phyloP scores from a whole-genome alignment of 2,797 vertebrate species.

The Dallia pectoralis region DNA sequence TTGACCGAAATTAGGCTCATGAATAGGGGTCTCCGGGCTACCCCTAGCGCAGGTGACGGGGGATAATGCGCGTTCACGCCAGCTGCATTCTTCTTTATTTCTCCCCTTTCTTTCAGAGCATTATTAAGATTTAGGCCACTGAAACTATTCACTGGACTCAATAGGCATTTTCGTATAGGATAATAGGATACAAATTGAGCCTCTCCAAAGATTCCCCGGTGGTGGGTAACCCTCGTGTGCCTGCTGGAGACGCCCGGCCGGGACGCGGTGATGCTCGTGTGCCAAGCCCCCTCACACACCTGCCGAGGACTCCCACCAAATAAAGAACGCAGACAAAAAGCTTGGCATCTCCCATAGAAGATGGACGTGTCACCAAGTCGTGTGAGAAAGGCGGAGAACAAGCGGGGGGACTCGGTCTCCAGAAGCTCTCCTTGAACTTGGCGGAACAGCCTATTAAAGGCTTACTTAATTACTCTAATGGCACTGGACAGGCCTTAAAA shows the following conservation, averaged over 20 bases:
- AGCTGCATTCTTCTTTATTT: slow-evolving; percentile 99
- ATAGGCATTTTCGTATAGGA: slow-evolving; percentile 99
- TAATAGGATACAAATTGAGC: slow-evolving; percentile 99
- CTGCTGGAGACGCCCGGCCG: slow-evolving; percentile 79
- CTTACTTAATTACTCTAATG: slow-evolving; percentile 99
- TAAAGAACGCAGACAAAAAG: slow-evolving; percentile 93
- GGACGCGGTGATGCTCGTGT: slow-evolving; percentile 84
- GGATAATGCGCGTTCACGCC: slow-evolving; percentile 94
- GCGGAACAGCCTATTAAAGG: slow-evolving; percentile 99
- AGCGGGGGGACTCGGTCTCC: slow-evolving; percentile 90
- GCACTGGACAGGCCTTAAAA: slow-evolving; percentile 98
- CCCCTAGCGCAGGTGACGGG: slow-evolving; percentile 95
- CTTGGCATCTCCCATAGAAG: slow-evolving; percentile 91
- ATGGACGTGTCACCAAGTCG: slow-evolving; percentile 97
- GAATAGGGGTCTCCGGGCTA: slow-evolving; percentile 97
- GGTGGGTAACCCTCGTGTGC: slow-evolving; percentile 94
- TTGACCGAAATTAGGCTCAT: slow-evolving; percentile 99
- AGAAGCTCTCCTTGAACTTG: slow-evolving; percentile 96
- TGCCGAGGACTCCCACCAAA: slow-evolving; percentile 85
- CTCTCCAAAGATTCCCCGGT: slow-evolving; percentile 90
- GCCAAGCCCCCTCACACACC: slow-evolving; percentile 94
- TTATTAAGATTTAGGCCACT: slow-evolving; percentile 99
- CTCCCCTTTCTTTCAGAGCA: slow-evolving; percentile 86
- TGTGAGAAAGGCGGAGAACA: slow-evolving; percentile 97
- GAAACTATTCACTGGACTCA: slow-evolving; percentile 98